Conservation (phyloP, 2,113 vertebrate genomes). For the Corvus cornix region DNA sequence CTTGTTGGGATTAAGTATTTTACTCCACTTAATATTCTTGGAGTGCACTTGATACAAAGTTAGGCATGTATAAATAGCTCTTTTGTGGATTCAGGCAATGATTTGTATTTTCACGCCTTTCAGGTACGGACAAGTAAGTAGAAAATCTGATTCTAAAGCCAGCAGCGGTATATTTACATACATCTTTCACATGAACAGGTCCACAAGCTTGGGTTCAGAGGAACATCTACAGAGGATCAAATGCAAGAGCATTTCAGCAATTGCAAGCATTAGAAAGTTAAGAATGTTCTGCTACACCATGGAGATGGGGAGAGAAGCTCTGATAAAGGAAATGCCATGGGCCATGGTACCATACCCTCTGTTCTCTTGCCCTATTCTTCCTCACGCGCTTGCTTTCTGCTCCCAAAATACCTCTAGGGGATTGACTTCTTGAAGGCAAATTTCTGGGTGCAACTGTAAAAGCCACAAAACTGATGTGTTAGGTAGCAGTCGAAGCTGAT, state of each 20-base stretch:
- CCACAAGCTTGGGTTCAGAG: not conserved
- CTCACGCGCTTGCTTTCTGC: not conserved
- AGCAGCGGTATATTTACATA: not conserved
- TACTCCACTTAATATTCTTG: not conserved
- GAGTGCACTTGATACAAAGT: not conserved
- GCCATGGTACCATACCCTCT: not conserved
- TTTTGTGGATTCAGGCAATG: not conserved
- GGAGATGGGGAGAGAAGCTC: not conserved
- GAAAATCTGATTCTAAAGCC: not conserved
- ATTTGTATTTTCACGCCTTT: not conserved
- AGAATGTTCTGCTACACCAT: not conserved
- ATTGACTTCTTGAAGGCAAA: not conserved
- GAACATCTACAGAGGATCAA: not conserved
- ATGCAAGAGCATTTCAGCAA: not conserved
- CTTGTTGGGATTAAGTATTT: not conserved
- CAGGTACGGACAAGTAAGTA: not conserved
- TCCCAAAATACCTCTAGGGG: not conserved
- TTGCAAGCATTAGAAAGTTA: not conserved
- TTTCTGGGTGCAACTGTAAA: not conserved
- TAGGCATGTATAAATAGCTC: not conserved
- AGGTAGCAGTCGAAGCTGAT: not conserved
- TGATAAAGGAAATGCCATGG: not conserved
- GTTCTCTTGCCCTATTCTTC: not conserved
- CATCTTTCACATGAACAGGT: not conserved
- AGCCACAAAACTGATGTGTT: not conserved